Evolutionary conservation across 2,888 invertebrate genomes (phyloP).

Genomic region (Chorisops tibialis): DNA sequence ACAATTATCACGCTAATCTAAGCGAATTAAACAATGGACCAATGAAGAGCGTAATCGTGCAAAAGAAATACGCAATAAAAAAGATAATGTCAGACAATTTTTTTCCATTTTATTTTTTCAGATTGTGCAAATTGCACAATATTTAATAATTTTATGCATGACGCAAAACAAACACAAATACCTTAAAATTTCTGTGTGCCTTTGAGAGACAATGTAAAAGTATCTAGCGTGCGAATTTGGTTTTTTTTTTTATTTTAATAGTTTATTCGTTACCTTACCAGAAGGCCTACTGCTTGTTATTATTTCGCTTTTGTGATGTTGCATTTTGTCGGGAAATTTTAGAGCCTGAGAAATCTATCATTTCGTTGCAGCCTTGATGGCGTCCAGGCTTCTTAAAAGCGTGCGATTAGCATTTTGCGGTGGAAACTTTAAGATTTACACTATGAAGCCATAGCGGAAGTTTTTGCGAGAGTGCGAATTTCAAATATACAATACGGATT

Average conservation of each 20-base stretch:
- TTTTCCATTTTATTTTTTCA: background rate
- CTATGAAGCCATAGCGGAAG: too few relatives aligned
- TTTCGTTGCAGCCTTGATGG: background rate
- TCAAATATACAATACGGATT: too few relatives aligned
- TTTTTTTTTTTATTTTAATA: conserved; percentile 9
- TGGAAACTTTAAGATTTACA: too few relatives aligned
- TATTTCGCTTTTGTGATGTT: background rate
- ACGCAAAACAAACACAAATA: conserved; percentile 1
- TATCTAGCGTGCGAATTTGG: conserved; percentile 16
- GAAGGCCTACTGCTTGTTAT: background rate
- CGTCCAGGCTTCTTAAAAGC: too few relatives aligned
- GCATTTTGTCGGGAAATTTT: background rate
- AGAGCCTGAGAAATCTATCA: conserved; percentile 1
- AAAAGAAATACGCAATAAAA: background rate
- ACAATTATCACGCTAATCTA: too few relatives aligned
- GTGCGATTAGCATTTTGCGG: too few relatives aligned
- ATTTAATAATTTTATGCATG: background rate
- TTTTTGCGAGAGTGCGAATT: too few relatives aligned
- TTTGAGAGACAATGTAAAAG: conserved; percentile 8
- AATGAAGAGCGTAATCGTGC: too few relatives aligned
- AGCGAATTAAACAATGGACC: conserved; percentile 1
- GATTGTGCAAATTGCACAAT: background rate
- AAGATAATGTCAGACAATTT: conserved; percentile 5
- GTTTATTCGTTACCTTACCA: background rate
- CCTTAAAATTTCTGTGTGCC: background rate